Evolutionary conservation across 2,888 invertebrate species (phyloP).

Genomic region (Calameuta filiformis): DNA sequence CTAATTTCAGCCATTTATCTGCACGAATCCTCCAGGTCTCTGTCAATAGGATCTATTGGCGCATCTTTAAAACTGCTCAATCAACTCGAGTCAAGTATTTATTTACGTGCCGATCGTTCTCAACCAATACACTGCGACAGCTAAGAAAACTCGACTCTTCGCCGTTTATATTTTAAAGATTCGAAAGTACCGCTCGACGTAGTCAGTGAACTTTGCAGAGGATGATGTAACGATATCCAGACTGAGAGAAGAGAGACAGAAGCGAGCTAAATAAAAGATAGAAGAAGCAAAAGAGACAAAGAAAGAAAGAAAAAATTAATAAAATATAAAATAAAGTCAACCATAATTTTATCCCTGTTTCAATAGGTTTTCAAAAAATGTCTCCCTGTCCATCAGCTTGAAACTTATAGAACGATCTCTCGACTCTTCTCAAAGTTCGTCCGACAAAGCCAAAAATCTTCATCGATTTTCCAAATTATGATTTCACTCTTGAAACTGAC

Average conservation of each 20-base stretch:
- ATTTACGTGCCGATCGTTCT: not conserved
- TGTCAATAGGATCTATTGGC: too few species aligned
- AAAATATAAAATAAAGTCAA: not conserved
- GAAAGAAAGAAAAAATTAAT: not conserved
- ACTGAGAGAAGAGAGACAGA: constrained; percentile 3
- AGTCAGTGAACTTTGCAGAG: constrained; percentile 33
- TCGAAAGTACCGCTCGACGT: constrained; percentile 15
- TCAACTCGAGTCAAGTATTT: not conserved
- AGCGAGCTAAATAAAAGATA: constrained; percentile 21
- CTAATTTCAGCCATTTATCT: not conserved
- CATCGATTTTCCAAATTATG: not conserved
- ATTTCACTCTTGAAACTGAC: not conserved
- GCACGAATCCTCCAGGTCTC: not conserved
- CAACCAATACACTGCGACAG: not conserved
- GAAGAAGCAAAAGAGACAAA: not conserved
- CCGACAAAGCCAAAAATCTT: not conserved
- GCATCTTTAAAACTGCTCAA: not conserved
- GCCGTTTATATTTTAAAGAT: not conserved
- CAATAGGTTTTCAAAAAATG: not conserved
- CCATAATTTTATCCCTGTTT: not conserved
- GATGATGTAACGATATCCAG: constrained; percentile 34
- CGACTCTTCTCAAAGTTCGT: not conserved
- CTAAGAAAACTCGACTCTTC: not conserved
- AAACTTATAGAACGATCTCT: not conserved
- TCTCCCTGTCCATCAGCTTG: not conserved